Conservation (phyloP, 2,113 vertebrate species). For the Mustela nigripes region DNA sequence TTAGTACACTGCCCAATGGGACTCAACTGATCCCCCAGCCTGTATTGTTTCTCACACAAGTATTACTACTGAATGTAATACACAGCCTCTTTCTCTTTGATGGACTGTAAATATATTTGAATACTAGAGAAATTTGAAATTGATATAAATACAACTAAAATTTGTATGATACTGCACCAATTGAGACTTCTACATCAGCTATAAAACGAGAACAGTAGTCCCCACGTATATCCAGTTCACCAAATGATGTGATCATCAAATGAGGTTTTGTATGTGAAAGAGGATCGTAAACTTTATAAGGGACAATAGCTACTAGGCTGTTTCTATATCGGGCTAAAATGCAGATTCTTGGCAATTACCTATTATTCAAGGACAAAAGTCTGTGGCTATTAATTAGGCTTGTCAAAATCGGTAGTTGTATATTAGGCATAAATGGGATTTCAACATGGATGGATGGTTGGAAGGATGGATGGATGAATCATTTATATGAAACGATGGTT, state of each 20-base stretch:
- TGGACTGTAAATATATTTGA: not conserved
- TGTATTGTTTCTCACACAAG: not conserved
- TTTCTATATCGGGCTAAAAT: not conserved
- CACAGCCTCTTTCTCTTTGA: not conserved
- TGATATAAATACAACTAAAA: not conserved
- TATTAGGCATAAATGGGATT: not conserved
- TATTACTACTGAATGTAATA: not conserved
- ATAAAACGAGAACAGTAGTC: not conserved
- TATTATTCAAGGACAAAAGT: not conserved
- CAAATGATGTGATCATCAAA: constrained; percentile 17
- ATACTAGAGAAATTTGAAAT: not conserved
- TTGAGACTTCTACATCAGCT: not conserved
- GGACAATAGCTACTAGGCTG: not conserved
- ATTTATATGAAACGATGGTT: not conserved
- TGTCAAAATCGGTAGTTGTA: not conserved
- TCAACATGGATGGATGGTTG: not conserved
- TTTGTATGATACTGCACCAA: not conserved
- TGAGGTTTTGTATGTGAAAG: not conserved
- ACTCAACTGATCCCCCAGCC: not conserved
- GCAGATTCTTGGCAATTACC: not conserved
- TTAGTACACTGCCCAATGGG: not conserved
- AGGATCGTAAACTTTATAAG: not conserved
- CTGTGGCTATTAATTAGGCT: not conserved
- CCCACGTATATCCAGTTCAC: not conserved
- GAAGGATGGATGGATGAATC: not conserved